These are phyloP conservation scores for Drosophila limbata DNA, from an alignment of 2,888 invertebrate genomes.

Conservation along the genomic window DNA sequence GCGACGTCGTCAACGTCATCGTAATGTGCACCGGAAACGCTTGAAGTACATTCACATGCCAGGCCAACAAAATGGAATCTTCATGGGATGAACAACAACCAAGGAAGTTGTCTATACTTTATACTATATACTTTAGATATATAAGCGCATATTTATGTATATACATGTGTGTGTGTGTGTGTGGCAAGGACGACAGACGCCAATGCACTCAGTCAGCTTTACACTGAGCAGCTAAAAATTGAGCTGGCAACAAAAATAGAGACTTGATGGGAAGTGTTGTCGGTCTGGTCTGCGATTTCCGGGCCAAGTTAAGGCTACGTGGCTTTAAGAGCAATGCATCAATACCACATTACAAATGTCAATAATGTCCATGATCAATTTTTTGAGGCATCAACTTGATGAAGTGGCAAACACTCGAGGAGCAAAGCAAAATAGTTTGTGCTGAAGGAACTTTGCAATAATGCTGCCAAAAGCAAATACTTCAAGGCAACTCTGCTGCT, in stretches of 20 bases:
- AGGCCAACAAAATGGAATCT: slow-evolving; percentile 51
- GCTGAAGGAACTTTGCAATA: slow-evolving; percentile 41
- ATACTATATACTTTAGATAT: slow-evolving; percentile 7
- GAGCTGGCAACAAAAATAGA: slow-evolving; percentile 11
- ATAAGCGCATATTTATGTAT: not conserved
- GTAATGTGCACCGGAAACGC: slow-evolving; percentile 81
- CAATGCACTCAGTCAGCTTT: slow-evolving; percentile 74
- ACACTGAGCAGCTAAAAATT: slow-evolving; percentile 17
- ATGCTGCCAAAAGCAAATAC: slow-evolving; percentile 58
- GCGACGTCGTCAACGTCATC: slow-evolving; percentile 62
- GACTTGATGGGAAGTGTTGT: not conserved
- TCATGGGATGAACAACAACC: slow-evolving; percentile 58
- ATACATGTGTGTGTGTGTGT: slow-evolving; percentile 25
- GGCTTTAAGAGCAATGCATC: slow-evolving; percentile 41
- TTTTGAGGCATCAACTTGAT: slow-evolving; percentile 43
- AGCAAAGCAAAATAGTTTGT: slow-evolving; percentile 46
- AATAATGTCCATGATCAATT: slow-evolving; percentile 45
- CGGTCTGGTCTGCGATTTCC: slow-evolving; percentile 6
- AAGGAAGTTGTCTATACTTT: slow-evolving; percentile 62
- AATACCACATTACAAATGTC: slow-evolving; percentile 54
- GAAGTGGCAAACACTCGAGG: slow-evolving; percentile 50
- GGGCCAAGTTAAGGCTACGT: slow-evolving; percentile 36
- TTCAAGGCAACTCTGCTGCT: slow-evolving; percentile 37
- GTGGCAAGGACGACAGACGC: slow-evolving; percentile 77
- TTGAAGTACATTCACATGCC: slow-evolving; percentile 82